Evolutionary conservation across 2,113 vertebrate genomes (phyloP).

Genomic region (Jacana jacana): DNA sequence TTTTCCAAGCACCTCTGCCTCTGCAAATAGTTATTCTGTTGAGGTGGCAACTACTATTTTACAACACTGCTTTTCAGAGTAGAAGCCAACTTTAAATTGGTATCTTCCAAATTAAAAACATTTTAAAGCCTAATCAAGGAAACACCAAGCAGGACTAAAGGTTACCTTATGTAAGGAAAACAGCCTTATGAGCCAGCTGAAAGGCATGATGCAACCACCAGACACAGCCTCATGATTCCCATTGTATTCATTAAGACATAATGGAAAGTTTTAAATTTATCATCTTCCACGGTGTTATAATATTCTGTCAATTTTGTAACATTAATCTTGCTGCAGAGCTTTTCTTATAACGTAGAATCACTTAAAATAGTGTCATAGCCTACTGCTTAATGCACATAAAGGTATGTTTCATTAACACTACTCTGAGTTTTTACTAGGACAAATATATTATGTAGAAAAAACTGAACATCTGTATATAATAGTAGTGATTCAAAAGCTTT

Average conservation of each 20-base stretch:
- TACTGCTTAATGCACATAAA: slow-evolving; percentile 57
- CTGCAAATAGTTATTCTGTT: background rate
- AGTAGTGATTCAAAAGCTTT: slow-evolving; percentile 29
- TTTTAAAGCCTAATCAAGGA: background rate
- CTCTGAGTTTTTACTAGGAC: slow-evolving; percentile 44
- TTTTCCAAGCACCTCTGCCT: background rate
- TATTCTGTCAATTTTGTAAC: slow-evolving; percentile 67
- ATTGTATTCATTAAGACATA: slow-evolving; percentile 18
- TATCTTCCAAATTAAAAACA: background rate
- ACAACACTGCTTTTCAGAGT: background rate
- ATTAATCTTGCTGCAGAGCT: slow-evolving; percentile 63
- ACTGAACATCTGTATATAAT: background rate
- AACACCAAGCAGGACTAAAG: background rate
- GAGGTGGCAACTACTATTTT: background rate
- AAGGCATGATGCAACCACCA: slow-evolving; percentile 17
- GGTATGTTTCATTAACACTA: slow-evolving; percentile 63
- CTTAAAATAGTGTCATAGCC: slow-evolving; percentile 54
- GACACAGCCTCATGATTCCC: slow-evolving; percentile 21
- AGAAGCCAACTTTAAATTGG: background rate
- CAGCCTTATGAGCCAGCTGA: background rate
- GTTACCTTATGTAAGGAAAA: background rate
- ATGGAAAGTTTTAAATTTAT: slow-evolving; percentile 58
- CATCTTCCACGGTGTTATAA: slow-evolving; percentile 59
- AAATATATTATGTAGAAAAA: slow-evolving; percentile 52
- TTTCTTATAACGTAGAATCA: slow-evolving; percentile 70